Conservation (phyloP, 2,113 vertebrate species). For the Prietella phreatophila region DNA sequence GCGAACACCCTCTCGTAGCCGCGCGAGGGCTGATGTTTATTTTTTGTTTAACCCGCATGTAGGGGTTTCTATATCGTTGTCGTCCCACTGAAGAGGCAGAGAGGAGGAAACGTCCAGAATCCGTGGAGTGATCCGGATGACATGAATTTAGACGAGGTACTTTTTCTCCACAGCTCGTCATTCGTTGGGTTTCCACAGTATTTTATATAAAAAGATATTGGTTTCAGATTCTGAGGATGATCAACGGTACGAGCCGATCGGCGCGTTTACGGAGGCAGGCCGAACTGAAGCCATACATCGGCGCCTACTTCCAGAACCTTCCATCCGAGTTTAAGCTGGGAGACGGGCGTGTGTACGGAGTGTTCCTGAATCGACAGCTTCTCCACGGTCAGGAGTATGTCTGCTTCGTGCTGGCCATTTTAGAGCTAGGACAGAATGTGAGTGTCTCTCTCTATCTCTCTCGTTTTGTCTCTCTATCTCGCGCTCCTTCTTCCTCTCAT, state of each 20-base stretch:
- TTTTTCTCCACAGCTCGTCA: neutral
- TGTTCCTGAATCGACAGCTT: slow-evolving; percentile 91
- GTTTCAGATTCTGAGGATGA: slow-evolving; percentile 87
- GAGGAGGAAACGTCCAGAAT: slow-evolving; percentile 90
- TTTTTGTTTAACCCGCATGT: slow-evolving; percentile 33
- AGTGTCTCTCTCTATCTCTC: slow-evolving; percentile 61
- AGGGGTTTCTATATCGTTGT: slow-evolving; percentile 98
- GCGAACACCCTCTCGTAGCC: neutral
- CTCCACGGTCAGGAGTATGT: slow-evolving; percentile 95
- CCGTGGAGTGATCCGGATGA: slow-evolving; percentile 93
- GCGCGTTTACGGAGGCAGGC: slow-evolving; percentile 87
- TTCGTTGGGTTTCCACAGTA: neutral
- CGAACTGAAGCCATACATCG: slow-evolving; percentile 89
- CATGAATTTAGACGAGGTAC: slow-evolving; percentile 98
- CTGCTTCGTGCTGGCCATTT: slow-evolving; percentile 92
- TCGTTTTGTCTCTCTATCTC: neutral
- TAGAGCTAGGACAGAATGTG: slow-evolving; percentile 95
- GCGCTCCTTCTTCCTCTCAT: neutral
- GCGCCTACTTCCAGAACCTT: slow-evolving; percentile 92
- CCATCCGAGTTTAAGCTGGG: slow-evolving; percentile 93
- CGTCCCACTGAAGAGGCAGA: slow-evolving; percentile 94
- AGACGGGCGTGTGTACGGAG: slow-evolving; percentile 89
- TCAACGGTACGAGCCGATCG: slow-evolving; percentile 90
- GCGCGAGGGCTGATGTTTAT: neutral
- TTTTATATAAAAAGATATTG: slow-evolving; percentile 20